phyloP scores from a whole-genome alignment of 2,888 invertebrate genomes.

The Drosophila prolongata region DNA sequence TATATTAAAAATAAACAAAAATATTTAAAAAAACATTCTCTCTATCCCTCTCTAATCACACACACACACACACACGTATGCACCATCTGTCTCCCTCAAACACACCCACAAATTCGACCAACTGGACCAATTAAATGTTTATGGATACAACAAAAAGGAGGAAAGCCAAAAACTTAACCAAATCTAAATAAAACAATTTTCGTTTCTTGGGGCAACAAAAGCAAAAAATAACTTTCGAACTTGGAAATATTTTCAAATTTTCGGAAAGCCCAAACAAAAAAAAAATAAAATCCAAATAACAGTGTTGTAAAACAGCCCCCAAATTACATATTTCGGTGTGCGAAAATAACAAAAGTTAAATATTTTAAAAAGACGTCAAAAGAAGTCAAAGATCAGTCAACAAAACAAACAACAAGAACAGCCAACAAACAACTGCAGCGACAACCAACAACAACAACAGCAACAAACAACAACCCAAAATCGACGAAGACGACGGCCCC shows the following conservation, averaged over 20 bases:
- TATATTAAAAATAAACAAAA: slow-evolving; percentile 12
- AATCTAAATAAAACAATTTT: slow-evolving; percentile 33
- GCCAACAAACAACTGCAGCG: slow-evolving; percentile 23
- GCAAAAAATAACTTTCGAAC: slow-evolving; percentile 22
- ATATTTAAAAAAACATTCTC: slow-evolving; percentile 28
- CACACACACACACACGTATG: slow-evolving; percentile 35
- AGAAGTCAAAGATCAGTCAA: slow-evolving; percentile 8
- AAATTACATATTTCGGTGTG: slow-evolving; percentile 58
- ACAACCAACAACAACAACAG: slow-evolving; percentile 16
- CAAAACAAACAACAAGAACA: slow-evolving; percentile 24
- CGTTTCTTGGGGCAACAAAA: slow-evolving; percentile 50
- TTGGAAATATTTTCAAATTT: slow-evolving; percentile 32
- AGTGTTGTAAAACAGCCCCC: slow-evolving; percentile 62
- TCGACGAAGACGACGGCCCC: slow-evolving; percentile 53
- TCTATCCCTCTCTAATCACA: slow-evolving; percentile 37
- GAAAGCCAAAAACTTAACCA: slow-evolving; percentile 22
- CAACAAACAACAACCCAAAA: slow-evolving; percentile 12
- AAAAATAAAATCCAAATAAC: slow-evolving; percentile 11
- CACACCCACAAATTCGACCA: slow-evolving; percentile 53
- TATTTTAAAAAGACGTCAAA: slow-evolving; percentile 1
- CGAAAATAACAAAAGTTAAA: slow-evolving; percentile 32
- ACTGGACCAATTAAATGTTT: slow-evolving; percentile 73
- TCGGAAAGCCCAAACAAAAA: slow-evolving; percentile 29
- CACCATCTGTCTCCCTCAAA: slow-evolving; percentile 14
- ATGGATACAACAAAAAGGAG: slow-evolving; percentile 45